These are phyloP conservation scores for Pocillopora damicornis DNA, from an alignment of 64 coral and sea anemone species.

Conservation along the genomic window DNA sequence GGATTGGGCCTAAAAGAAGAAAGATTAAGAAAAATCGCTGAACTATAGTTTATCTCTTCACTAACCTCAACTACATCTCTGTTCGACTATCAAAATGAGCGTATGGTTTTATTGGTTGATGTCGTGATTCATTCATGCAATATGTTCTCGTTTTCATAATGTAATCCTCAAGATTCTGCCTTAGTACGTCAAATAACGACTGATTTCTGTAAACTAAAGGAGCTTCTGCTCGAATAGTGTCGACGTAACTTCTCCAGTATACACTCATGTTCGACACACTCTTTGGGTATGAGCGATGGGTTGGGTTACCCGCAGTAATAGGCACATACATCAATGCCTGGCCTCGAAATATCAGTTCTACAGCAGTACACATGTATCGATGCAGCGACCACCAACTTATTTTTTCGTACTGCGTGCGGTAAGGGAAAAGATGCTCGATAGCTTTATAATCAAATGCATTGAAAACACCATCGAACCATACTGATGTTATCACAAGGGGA, in stretches of 20 bases:
- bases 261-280: neutral
- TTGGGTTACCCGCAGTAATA: neutral
- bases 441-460: conserved; percentile 48
- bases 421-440: conserved; percentile 26
- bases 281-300: neutral
- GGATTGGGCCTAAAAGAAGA: too few relatives aligned
- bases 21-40: too few relatives aligned
- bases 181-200: neutral
- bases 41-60: too few relatives aligned
- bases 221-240: conserved; percentile 1
- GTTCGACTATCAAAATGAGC: conserved; percentile 6
- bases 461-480: conserved; percentile 36
- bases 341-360: conserved; percentile 7
- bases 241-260: neutral
- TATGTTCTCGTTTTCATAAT: neutral
- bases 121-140: conserved; percentile 3
- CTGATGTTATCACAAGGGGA: conserved; percentile 9
- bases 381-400: conserved; percentile 4
- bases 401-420: neutral
- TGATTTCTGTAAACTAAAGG: neutral
- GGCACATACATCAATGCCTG: conserved; percentile 23
- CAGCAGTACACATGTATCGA: neutral
- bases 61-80: too few relatives aligned
- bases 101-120: neutral
- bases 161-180: neutral